phyloP scores from a whole-genome alignment of 1,140 invertebrate species.

The Hirudo medicinalis region DNA sequence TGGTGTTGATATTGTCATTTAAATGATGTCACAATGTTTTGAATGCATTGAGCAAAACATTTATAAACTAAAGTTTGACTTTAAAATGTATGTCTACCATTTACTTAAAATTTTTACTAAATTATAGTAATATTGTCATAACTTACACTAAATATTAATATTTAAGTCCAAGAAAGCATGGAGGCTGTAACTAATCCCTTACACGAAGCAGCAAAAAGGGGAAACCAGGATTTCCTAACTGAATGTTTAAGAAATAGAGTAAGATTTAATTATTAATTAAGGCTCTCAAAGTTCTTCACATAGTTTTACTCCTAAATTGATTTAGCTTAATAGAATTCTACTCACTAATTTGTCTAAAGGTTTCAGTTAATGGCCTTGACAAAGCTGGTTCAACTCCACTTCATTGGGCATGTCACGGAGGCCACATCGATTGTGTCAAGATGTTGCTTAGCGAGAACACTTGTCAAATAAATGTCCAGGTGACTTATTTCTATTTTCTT shows the following conservation, averaged over 20 bases:
- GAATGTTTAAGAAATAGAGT: conserved; percentile 54
- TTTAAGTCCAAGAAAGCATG: conserved; percentile 50
- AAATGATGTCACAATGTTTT: not conserved
- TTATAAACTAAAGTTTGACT: too few species aligned
- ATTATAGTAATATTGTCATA: too few species aligned
- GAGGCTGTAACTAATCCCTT: conserved; percentile 53
- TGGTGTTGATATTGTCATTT: conserved; percentile 43
- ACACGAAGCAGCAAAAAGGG: conserved; percentile 58
- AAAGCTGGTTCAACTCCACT: conserved; percentile 55
- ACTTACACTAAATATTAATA: too few species aligned
- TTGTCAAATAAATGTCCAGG: conserved; percentile 42
- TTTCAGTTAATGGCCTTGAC: conserved; percentile 56
- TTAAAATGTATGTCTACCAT: too few species aligned
- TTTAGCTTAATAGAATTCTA: not conserved
- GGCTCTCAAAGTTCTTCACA: too few species aligned
- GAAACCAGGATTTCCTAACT: conserved; percentile 51
- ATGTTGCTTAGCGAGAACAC: conserved; percentile 34
- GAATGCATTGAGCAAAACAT: not conserved
- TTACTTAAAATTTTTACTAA: too few species aligned
- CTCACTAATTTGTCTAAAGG: conserved; percentile 28
- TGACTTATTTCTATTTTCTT: conserved; percentile 21
- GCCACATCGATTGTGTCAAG: conserved; percentile 41
- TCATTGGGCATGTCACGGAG: conserved; percentile 55
- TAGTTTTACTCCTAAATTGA: too few species aligned
- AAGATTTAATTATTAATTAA: conserved; percentile 23